These are phyloP conservation scores for Drosophila pseudoobscura DNA, from an alignment of 1,140 invertebrate species.

Conservation along the genomic window DNA sequence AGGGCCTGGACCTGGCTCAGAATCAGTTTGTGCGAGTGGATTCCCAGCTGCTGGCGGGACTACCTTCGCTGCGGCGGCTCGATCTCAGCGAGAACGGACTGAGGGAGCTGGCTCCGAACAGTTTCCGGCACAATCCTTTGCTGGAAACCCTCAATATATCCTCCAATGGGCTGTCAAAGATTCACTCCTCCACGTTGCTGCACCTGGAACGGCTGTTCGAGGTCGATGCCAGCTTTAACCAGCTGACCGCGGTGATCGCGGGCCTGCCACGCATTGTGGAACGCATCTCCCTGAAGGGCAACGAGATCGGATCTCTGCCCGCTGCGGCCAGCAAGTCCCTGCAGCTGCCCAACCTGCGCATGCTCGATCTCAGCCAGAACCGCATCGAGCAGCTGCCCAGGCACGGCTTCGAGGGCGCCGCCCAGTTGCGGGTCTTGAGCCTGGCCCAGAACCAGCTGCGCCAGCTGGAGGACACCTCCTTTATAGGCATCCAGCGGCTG, in stretches of 20 bases:
- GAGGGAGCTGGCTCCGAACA: conserved; percentile 87
- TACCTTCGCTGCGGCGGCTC: conserved; percentile 89
- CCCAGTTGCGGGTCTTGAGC: conserved; percentile 89
- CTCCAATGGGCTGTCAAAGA: conserved; percentile 87
- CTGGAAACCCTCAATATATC: conserved; percentile 92
- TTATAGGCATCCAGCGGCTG: conserved; percentile 88
- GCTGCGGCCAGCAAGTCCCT: conserved; percentile 86
- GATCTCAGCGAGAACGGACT: conserved; percentile 92
- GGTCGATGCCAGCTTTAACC: conserved; percentile 91
- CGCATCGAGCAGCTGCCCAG: conserved; percentile 88
- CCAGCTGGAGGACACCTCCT: conserved; percentile 87
- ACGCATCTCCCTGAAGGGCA: conserved; percentile 89
- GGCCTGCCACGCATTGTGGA: conserved; percentile 90
- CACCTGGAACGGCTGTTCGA: conserved; percentile 90
- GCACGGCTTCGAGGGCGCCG: conserved; percentile 87
- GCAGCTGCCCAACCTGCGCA: conserved; percentile 88
- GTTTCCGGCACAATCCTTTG: conserved; percentile 88
- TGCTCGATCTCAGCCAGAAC: conserved; percentile 91
- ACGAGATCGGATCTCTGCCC: conserved; percentile 88
- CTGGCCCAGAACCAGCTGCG: conserved; percentile 91
- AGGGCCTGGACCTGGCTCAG: conserved; percentile 91
- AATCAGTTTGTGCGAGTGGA: conserved; percentile 90
- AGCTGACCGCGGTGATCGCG: conserved; percentile 88
- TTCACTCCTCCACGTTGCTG: conserved; percentile 90
- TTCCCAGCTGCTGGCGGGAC: conserved; percentile 88